phyloP scores from a whole-genome alignment of 2,797 vertebrate genomes.

The Thripadectes ignobilis region DNA sequence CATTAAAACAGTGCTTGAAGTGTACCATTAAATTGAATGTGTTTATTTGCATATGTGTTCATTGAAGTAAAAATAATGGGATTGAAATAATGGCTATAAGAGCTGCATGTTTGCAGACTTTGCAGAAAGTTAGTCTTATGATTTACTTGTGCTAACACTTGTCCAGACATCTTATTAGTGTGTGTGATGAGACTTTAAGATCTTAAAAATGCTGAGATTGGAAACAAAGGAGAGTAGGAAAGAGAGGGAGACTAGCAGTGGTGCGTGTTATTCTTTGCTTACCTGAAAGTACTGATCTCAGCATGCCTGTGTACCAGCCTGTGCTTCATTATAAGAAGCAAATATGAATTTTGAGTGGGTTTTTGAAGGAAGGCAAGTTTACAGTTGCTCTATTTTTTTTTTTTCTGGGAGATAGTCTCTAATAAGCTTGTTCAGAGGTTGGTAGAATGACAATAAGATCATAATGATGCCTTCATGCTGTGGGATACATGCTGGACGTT shows the following conservation, averaged over 20 bases:
- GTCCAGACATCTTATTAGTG: background rate
- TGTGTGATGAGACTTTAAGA: background rate
- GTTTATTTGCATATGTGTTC: background rate
- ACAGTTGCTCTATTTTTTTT: background rate
- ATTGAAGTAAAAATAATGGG: background rate
- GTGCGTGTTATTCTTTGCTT: background rate
- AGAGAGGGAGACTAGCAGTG: background rate
- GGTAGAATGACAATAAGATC: background rate
- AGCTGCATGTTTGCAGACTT: background rate
- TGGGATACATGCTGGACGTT: background rate
- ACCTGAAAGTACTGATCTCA: background rate
- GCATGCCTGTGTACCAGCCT: background rate
- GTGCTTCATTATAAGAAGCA: background rate
- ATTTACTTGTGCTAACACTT: background rate
- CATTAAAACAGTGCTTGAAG: background rate
- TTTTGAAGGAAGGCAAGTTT: background rate
- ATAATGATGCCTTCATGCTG: accelerated
- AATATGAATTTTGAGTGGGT: background rate
- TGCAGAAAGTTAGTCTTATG: background rate
- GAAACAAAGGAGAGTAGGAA: background rate
- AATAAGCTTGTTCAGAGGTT: background rate
- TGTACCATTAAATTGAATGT: background rate
- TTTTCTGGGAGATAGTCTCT: background rate
- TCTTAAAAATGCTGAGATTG: background rate
- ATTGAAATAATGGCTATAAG: background rate